Evolutionary conservation across 1,140 invertebrate genomes (phyloP).

Genomic region (Diorhabda sublineata): DNA sequence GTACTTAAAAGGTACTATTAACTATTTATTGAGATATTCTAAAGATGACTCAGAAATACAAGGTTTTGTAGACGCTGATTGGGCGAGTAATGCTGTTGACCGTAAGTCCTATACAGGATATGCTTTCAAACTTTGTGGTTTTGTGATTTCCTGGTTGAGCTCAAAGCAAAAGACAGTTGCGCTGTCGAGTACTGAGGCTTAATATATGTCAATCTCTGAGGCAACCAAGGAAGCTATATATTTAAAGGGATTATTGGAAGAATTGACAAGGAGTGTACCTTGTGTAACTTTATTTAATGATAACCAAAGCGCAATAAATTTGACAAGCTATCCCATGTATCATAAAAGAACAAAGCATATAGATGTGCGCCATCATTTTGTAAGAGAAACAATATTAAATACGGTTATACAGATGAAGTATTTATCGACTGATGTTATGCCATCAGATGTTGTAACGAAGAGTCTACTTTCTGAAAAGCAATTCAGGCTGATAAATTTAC

Average conservation of each 20-base stretch:
- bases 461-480: constrained; percentile 36
- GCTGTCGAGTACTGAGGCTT: constrained; percentile 42
- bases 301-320: too few species aligned
- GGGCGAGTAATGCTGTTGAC: constrained; percentile 24
- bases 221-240: constrained; percentile 36
- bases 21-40: constrained; percentile 11
- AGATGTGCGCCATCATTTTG: too few species aligned
- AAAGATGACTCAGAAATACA: constrained; percentile 25
- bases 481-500: constrained; percentile 33
- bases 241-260: constrained; percentile 28
- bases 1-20: constrained; percentile 47
- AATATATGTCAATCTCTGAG: constrained; percentile 40
- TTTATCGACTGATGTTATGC: too few species aligned
- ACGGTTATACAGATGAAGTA: too few species aligned
- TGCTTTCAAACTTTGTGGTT: not conserved
- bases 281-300: too few species aligned
- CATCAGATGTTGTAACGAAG: too few species aligned
- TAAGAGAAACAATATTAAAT: too few species aligned
- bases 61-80: constrained; percentile 37
- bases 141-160: constrained; percentile 36
- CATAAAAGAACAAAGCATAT: too few species aligned
- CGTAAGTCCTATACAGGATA: constrained; percentile 39
- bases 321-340: too few species aligned
- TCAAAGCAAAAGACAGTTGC: constrained; percentile 40
- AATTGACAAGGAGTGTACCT: constrained; percentile 16